These are phyloP conservation scores for Temnothorax nylanderi DNA, from an alignment of 1,140 invertebrate species.

Conservation along the genomic window DNA sequence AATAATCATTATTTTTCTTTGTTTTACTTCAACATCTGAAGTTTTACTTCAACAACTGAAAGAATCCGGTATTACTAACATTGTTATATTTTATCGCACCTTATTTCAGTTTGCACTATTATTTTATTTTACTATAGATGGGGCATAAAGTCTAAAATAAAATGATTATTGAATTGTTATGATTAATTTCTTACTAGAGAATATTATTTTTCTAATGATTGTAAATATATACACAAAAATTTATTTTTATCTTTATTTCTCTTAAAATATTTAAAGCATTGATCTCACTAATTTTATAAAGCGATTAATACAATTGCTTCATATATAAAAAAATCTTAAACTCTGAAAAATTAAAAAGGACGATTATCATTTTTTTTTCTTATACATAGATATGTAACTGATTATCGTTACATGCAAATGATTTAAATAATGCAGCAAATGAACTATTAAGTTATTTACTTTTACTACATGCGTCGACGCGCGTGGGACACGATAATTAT, in stretches of 20 bases:
- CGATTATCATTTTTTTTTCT: not conserved
- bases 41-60: not conserved
- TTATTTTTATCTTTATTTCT: not conserved
- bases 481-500: not conserved
- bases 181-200: not conserved
- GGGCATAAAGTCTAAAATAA: not conserved
- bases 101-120: not conserved
- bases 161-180: not conserved
- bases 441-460: not conserved
- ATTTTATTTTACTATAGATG: not conserved
- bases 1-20: not conserved
- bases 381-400: conserved; percentile 4
- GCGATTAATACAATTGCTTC: conserved; percentile 14
- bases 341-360: not conserved
- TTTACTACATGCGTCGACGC: not conserved
- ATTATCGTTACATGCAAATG: not conserved
- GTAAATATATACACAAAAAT: not conserved
- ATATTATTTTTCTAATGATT: not conserved
- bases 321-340: not conserved
- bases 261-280: not conserved
- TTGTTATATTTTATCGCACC: not conserved
- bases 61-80: not conserved
- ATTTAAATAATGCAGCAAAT: conserved; percentile 9
- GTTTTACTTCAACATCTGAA: not conserved
- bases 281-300: not conserved